Evolutionary conservation across 1,140 invertebrate species (phyloP), one percentile per base, ranked within the genome.

Genomic region (Lepeophtheirus salmonis): DNA sequence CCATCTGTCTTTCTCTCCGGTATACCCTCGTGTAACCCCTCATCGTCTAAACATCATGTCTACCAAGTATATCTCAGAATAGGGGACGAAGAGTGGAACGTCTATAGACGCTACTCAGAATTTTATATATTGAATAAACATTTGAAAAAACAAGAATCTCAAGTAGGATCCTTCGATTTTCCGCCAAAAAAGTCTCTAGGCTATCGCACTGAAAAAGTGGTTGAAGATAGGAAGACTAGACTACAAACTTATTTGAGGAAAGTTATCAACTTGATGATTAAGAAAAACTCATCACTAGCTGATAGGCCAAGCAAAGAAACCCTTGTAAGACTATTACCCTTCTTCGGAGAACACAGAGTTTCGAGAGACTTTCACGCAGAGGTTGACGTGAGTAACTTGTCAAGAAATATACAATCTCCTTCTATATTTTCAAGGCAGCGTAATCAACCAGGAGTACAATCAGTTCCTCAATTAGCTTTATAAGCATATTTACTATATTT

Each of bases 111-210:
- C 68, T 94, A 90, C 70, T 83, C 86, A 24, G 85, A 92, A 71
- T 92, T 92, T 73, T 77, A 88, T 71, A 77, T 81, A 57, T 72
- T 92, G 18, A 84, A 91, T 68, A 77, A 77, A 62, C 78, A 83
- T 65, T 70, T 90, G 18, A 89, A 86, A 67, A 89, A 87, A 70
- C 78, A 82, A 63, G 83, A 88, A 71, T 77, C 82, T 3, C 74
- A 82, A 58, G 78, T 88, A 50, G 77, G 78, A 18, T 79, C 78
- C 22, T 88, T 88, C 72, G 83, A 89, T 68, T 92, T 94, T 73
- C 89, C 89, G n/a, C 87, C 86, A 24, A 94, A 92, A 70, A 91
- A 90, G 74, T 82, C 84, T 50, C 76, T 92, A 62, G 82, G 86
- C 50, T 90, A 89, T 73, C 87, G 75, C 86, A 63, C 62, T 50